Evolutionary conservation across 64 coral and sea anemone genomes (phyloP), one percentile per base, ranked within the genome.

Genomic region (Porites australiensis): DNA sequence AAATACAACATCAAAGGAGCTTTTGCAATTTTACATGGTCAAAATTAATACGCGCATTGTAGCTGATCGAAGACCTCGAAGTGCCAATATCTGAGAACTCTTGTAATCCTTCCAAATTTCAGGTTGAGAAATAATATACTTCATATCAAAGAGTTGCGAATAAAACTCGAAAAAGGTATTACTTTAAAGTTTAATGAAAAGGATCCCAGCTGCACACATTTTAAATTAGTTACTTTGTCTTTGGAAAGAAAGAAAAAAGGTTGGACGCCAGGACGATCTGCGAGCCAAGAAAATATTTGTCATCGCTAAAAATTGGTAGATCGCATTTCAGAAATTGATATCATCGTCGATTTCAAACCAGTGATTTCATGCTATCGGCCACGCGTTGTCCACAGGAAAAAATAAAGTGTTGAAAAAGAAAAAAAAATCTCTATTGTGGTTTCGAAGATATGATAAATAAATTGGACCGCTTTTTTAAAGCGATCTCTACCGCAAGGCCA

Each of bases 141-240:
- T 66, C 14, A 49, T 63, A 20, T 49, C 44, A 68, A 16, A 47
- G 7, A 76, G 13, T 76, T 19, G 46, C 18, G 44, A 49, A 51
- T 67, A 68, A 18, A 18, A 69, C 18, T 84, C 81, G 81, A 57
- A 68, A 84, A 84, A 84, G 63, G 46, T 63, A 84, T 84, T 82
- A 84, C 63, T 65, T 84, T 84, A 84, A 84, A 84, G 81, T 84
- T 84, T 84, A 84, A 84, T 84, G 81, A 50, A 68, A 68, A 68
- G 13, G 7, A 51, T 63, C 64, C 81, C 81, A 84, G 81, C 81
- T 84, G 81, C 81, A 8, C 81, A 68, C 61, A 84, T 84, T 84
- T 84, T 84, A 46, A 84, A 84, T 84, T 84, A 84, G 81, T 84
- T 84, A 84, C 81, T 82, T 82, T 84, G 81, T 84, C 62, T 64